A percentile compares a stretch with the other conserved stretches of the same genome.
phyloP scores from a whole-genome alignment of 2,797 vertebrate genomes.

The Hyperoplus lanceolatus region DNA sequence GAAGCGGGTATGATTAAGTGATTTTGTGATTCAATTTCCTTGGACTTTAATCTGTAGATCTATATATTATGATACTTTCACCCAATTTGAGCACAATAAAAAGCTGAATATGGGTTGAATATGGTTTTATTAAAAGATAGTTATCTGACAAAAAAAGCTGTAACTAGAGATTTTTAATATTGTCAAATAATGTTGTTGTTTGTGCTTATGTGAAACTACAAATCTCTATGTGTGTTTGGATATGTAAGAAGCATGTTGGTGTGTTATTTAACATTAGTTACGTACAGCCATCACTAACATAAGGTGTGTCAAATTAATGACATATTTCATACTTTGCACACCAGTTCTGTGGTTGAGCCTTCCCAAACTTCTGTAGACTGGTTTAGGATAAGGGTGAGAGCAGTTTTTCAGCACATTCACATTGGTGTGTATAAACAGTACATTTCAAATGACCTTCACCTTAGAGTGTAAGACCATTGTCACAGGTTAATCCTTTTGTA shows the following conservation, averaged over 20 bases:
- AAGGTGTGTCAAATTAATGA: not conserved
- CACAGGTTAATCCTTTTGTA: slow-evolving; percentile 4
- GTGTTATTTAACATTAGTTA: not conserved
- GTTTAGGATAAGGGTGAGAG: not conserved
- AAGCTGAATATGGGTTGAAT: not conserved
- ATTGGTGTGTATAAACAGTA: slow-evolving; percentile 4
- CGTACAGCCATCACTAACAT: not conserved
- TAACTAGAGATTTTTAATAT: no score
- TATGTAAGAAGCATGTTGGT: not conserved
- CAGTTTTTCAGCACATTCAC: slow-evolving; percentile 14
- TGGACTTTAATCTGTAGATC: not conserved
- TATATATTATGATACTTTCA: not conserved
- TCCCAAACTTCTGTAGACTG: not conserved
- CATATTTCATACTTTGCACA: not conserved
- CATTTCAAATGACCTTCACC: not conserved
- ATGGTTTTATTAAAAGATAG: not conserved
- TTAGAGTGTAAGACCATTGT: not conserved
- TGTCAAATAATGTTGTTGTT: no score
- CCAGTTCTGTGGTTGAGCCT: slow-evolving; percentile 13
- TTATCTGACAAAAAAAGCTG: not conserved
- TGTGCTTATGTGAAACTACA: no score
- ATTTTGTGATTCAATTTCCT: not conserved
- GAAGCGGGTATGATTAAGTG: not conserved
- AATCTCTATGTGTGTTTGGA: no score
- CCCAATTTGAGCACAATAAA: not conserved